Evolutionary conservation across 2,888 invertebrate species (phyloP).

Genomic region (Brenthis ino): DNA sequence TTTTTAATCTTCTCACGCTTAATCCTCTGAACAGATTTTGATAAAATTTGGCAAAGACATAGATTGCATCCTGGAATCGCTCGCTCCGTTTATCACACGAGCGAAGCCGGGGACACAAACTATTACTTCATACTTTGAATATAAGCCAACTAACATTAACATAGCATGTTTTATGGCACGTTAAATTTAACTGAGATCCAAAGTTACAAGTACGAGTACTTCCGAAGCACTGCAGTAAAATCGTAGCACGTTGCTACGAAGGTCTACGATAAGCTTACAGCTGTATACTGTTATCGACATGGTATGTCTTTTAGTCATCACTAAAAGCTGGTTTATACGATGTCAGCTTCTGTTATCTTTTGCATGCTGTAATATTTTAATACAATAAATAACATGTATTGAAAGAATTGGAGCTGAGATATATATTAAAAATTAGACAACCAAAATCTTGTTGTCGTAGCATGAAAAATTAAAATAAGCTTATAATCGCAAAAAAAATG

Average conservation of each 20-base stretch:
- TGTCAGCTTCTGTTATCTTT: not conserved
- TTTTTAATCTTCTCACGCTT: no score
- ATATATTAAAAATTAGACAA: no score
- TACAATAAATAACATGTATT: not conserved
- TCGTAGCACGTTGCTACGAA: not conserved
- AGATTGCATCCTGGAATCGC: no score
- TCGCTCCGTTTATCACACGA: no score
- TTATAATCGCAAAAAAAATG: no score
- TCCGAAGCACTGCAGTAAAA: not conserved
- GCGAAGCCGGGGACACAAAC: not conserved
- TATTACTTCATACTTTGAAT: not conserved
- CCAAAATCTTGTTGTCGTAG: no score
- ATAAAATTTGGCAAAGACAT: no score
- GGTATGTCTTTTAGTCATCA: not conserved
- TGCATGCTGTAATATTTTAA: not conserved
- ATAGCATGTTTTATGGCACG: not conserved
- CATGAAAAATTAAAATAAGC: no score
- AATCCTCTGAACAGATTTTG: no score
- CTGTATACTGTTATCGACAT: slow-evolving; percentile 6
- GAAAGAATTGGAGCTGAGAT: no score
- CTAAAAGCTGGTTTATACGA: slow-evolving; percentile 3
- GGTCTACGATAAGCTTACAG: not conserved
- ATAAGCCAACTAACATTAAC: not conserved
- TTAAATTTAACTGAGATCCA: not conserved
- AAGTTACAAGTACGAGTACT: not conserved